Base-by-base conservation (phyloP, 2,113 vertebrate species). In the Pipra filicauda region DNA sequence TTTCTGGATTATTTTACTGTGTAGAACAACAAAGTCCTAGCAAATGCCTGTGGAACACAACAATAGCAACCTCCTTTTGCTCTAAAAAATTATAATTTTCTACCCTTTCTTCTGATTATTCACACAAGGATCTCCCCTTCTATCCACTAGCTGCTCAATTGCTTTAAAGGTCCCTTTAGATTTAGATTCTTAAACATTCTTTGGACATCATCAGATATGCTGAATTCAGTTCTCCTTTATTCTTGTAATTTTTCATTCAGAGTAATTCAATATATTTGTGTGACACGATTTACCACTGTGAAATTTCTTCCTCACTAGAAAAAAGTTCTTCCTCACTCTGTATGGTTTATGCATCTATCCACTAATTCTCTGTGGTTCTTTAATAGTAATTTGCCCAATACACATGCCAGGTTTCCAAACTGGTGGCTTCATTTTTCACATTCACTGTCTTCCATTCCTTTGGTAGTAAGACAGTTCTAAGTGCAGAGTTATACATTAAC, bases 1-100 rank as follows among this genome's bases (percentile, higher is more conserved):
- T 82, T 78, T 83, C 39, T 59, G 49, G n/a, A 21, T 77, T 52
- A 46, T 65, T 82, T 71, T 49, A 54, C 69, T 67, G 54, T 43
- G 5, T 64, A 39, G 16, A 78, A 54, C 12, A 37, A 24, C 35
- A 27, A 66, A 85, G 22, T 30, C 26, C 5, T 54, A 71, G 31
- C 14, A 91, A 89, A 71, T 23, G 11, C 21, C 49, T 70, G 31
- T 71, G 46, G 78, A 84, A 66, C 43, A 78, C 28, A 64, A 3
- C 0, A 0, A 10, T 33, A 70, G n/a, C 15, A 71, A 23, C 4
- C 11, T 9, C 6, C 58, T 78, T 77, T 81, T 1, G 0, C 22
- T 41, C 69, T 67, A 49, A 54, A 89, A 85, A 70, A 14, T 1
- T 1, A 41, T 8, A 13, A n/a, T 64, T 85, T 77, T 20, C 26